A percentile compares a stretch with the other conserved stretches of the same genome.
These are phyloP conservation scores for Cataglyphis cursor DNA, from an alignment of 2,888 invertebrate genomes.

Conservation along the genomic window DNA sequence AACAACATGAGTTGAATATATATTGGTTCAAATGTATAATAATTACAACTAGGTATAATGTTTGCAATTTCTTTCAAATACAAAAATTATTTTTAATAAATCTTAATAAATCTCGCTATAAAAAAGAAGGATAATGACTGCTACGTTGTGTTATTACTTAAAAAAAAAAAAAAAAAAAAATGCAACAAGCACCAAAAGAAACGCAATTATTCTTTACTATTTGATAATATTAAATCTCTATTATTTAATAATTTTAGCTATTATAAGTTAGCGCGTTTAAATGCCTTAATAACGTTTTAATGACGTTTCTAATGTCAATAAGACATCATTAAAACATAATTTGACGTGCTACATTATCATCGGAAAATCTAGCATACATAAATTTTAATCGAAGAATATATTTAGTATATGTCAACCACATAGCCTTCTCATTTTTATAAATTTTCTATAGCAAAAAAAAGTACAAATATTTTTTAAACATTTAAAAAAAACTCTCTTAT, in stretches of 20 bases:
- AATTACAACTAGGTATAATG: neutral
- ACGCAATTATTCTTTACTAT: neutral
- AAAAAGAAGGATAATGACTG: neutral
- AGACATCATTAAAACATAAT: no score
- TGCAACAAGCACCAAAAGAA: neutral
- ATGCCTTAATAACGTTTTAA: no score
- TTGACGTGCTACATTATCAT: neutral
- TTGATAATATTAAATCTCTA: neutral
- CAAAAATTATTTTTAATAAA: neutral
- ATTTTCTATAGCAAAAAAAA: neutral
- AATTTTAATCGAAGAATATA: neutral
- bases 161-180: neutral
- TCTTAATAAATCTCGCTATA: no score
- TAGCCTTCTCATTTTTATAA: neutral
- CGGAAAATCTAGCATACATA: neutral
- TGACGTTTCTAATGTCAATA: no score
- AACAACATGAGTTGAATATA: neutral
- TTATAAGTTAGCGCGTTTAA: neutral
- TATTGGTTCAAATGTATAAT: slow-evolving; percentile 9
- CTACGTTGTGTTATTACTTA: neutral
- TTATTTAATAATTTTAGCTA: neutral
- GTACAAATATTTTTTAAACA: neutral
- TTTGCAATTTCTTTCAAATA: neutral
- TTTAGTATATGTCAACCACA: neutral
- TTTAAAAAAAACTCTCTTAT: neutral